A percentile compares a stretch with the other conserved stretches of the same genome.
Evolutionary conservation across 2,797 vertebrate species (phyloP).

Genomic region (Phalanger gymnotis): DNA sequence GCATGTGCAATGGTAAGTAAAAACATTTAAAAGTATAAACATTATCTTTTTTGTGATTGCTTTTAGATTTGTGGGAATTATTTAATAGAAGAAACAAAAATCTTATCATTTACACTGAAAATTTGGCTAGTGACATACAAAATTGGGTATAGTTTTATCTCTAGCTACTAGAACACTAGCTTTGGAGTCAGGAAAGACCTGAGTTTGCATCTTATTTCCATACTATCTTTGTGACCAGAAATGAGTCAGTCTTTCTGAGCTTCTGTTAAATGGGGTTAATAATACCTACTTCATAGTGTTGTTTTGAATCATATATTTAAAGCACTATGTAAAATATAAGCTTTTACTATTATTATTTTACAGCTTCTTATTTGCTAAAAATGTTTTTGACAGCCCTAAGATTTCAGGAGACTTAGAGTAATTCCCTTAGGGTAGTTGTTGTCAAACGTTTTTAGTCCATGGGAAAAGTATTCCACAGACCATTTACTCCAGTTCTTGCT

Average conservation of each 20-base stretch:
- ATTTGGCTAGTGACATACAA: neutral
- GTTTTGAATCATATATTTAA: neutral
- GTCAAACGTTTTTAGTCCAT: neutral
- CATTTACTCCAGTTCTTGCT: neutral
- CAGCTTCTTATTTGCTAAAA: neutral
- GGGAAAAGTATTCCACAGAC: neutral
- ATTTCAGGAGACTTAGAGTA: neutral
- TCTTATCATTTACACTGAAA: neutral
- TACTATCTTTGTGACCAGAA: neutral
- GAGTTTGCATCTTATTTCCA: neutral
- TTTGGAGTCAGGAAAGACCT: neutral
- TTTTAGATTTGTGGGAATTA: slow-evolving; percentile 60
- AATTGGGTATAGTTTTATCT: neutral
- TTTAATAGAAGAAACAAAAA: neutral
- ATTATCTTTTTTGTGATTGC: neutral
- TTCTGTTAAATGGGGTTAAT: neutral
- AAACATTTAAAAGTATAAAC: slow-evolving; percentile 33
- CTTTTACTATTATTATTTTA: neutral
- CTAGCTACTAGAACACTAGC: neutral
- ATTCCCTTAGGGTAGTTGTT: neutral
- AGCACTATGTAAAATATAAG: neutral
- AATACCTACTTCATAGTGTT: neutral
- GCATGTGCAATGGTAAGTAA: slow-evolving; percentile 98
- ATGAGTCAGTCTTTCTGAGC: neutral
- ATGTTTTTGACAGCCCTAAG: neutral